Evolutionary conservation across 2,113 vertebrate genomes (phyloP), one percentile per base, ranked within the genome.

Genomic region (Mionectes macconnelli): DNA sequence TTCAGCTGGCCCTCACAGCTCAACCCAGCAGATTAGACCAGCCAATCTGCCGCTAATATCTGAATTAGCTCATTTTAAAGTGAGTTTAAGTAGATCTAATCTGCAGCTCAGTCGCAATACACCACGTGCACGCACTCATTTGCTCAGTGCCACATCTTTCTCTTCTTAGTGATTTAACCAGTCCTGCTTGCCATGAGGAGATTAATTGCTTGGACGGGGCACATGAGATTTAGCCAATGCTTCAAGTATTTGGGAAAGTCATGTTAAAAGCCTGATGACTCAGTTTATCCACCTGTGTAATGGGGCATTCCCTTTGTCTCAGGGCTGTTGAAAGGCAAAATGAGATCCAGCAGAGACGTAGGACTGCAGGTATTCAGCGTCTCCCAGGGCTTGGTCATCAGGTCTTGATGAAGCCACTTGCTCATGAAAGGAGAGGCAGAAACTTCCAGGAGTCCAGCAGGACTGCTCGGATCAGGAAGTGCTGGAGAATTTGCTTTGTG

Each of bases 251-350:
- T 88, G 94, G 90, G 82, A 94, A 95, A 90, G 95, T 63, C 45
- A 6, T 66, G 92, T 83, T 93, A 84, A 89, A 95, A 95, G 80
- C 47, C 44, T 1, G 3, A 28, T 97, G 96, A 96, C 60, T 96
- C 94, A 95, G 83, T 95, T 90, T 88, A 96, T 81, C 90, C 94
- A 64, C 27, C 68, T 93, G 92, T 93, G 93, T 94, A 94, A 96
- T 96, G 93, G 94, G 85, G 66, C 94, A 90, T 96, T 94, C 90
- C 87, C 92, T 96, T 80, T 95, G 93, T 94, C 82, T 95, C 24
- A 2, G 78, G 14, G n/a, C 57, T 93, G 75, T 64, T 93, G 91
- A 93, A 96, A 97, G 90, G 59, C 85, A 27, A 81, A 90, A 96
- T 68, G 68, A 95, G 85, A 94, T 96, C 82, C 63, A 56, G 19